These are phyloP conservation scores for Melanotus villosus DNA, from an alignment of 2,888 invertebrate genomes.

Conservation along the genomic window DNA sequence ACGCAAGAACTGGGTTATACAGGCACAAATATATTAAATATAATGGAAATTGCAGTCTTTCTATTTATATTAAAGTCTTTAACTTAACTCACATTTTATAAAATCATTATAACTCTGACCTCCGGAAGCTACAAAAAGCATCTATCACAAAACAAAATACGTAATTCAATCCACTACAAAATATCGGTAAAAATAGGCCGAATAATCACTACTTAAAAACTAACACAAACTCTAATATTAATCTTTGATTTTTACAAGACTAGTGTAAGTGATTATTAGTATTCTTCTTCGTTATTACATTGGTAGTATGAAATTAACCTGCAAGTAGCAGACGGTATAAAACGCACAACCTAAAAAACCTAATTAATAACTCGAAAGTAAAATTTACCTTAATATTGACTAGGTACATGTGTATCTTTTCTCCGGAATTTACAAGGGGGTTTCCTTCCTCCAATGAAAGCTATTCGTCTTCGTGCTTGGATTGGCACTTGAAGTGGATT, in stretches of 20 bases:
- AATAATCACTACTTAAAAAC: constrained; percentile 44
- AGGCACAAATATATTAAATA: constrained; percentile 7
- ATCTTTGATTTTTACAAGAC: constrained; percentile 52
- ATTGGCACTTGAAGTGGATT: constrained; percentile 74
- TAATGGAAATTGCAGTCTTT: constrained; percentile 2
- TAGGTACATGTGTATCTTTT: constrained; percentile 47
- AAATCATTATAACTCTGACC: constrained; percentile 20
- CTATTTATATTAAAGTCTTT: not conserved
- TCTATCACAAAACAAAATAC: constrained; percentile 46
- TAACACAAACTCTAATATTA: constrained; percentile 49
- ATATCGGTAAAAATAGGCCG: constrained; percentile 42
- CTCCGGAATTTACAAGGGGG: constrained; percentile 73
- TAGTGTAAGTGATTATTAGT: constrained; percentile 50
- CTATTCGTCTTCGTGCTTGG: constrained; percentile 81
- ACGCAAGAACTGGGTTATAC: not conserved
- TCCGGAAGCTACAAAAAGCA: constrained; percentile 38
- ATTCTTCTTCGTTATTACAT: constrained; percentile 34
- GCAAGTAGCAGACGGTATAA: not conserved
- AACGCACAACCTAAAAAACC: too few relatives aligned
- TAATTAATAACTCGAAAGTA: too few relatives aligned
- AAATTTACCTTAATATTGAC: constrained; percentile 53
- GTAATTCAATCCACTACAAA: constrained; percentile 40
- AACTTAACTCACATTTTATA: not conserved
- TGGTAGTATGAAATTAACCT: constrained; percentile 47
- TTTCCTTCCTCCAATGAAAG: constrained; percentile 89